Conservation (phyloP, 2,113 vertebrate species). For the Pogona vitticeps region DNA sequence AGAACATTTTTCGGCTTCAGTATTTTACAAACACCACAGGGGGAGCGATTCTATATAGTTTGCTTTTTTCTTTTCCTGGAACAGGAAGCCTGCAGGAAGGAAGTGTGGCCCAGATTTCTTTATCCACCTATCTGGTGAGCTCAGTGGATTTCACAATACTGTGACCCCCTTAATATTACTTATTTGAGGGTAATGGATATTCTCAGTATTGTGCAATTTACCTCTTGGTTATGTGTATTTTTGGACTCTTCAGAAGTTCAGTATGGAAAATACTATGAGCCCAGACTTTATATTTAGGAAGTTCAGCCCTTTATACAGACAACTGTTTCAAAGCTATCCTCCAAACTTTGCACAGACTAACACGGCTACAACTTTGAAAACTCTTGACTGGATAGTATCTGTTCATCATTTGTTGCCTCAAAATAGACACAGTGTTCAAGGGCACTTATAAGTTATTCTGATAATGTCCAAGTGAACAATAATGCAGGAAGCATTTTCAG, state of each 20-base stretch:
- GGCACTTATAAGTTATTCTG: not conserved
- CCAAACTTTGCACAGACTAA: too few species aligned
- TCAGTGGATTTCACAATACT: not conserved
- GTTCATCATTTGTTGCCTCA: not conserved
- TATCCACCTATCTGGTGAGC: not conserved
- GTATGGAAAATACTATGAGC: too few species aligned
- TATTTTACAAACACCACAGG: not conserved
- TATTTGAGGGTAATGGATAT: too few species aligned
- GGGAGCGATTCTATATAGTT: not conserved
- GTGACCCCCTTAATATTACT: not conserved
- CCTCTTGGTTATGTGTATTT: not conserved
- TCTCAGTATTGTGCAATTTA: constrained; percentile 2
- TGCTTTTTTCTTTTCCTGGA: not conserved
- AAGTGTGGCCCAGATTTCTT: not conserved
- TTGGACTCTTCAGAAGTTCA: not conserved
- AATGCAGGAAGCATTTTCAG: not conserved
- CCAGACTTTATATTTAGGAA: not conserved
- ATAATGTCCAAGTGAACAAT: not conserved
- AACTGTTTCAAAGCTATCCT: not conserved
- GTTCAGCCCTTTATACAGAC: not conserved
- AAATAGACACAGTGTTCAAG: not conserved
- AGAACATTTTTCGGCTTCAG: not conserved
- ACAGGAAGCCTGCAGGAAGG: not conserved
- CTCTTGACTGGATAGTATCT: not conserved
- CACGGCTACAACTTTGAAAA: too few species aligned